Evolutionary conservation across 53 echinoderm and acorn worm species (phyloP).

Genomic region (Patiria pectinifera): DNA sequence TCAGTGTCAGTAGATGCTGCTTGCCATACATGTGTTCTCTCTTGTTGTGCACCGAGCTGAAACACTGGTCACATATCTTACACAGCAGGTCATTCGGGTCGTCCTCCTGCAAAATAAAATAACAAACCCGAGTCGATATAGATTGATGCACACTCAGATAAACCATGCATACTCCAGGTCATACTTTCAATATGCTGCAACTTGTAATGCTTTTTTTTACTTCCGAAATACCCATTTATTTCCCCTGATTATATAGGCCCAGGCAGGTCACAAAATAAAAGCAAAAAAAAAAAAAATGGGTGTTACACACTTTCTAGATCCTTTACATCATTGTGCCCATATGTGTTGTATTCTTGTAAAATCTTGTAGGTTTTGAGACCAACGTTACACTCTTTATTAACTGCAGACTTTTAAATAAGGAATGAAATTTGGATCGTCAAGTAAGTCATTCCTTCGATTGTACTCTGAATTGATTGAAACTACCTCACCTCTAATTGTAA

Average conservation of each 20-base stretch:
- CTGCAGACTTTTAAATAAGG: background rate
- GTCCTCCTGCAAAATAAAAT: constrained; percentile 55
- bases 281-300: too few relatives aligned
- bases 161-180: too few relatives aligned
- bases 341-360: too few relatives aligned
- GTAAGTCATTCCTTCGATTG: background rate
- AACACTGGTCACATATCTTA: constrained; percentile 90
- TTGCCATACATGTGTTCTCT: constrained; percentile 88
- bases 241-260: too few relatives aligned
- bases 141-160: too few relatives aligned
- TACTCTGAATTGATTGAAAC: background rate
- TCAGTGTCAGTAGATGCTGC: constrained; percentile 82
- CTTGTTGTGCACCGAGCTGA: constrained; percentile 85
- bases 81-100: constrained; percentile 84
- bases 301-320: too few relatives aligned
- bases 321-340: too few relatives aligned
- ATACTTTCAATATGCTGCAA: too few relatives aligned
- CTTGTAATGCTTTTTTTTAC: too few relatives aligned
- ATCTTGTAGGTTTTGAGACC: too few relatives aligned
- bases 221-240: too few relatives aligned
- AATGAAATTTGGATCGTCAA: background rate
- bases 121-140: background rate
- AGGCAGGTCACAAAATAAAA: too few relatives aligned
- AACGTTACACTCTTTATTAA: background rate
- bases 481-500: constrained; percentile 62